Percentiles rank a stretch among this genome's conserved stretches.
Conservation (phyloP, 2,797 vertebrate species). For the Arnoldichthys spilopterus region DNA sequence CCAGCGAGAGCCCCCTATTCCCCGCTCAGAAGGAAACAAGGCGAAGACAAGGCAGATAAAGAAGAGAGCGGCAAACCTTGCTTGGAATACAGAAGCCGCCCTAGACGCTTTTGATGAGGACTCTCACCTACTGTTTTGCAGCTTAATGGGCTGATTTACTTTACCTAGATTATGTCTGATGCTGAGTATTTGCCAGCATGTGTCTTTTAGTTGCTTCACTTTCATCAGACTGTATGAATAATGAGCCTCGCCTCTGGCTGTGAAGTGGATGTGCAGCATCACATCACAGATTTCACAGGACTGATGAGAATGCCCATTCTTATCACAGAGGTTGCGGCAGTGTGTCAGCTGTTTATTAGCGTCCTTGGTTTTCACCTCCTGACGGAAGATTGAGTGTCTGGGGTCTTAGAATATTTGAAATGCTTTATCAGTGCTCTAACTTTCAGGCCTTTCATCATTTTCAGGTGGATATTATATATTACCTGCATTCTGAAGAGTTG, state of each 20-base stretch:
- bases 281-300: slow-evolving; percentile 13
- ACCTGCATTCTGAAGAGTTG: too few relatives aligned
- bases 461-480: too few relatives aligned
- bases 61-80: neutral
- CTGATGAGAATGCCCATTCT: slow-evolving; percentile 10
- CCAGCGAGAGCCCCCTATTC: slow-evolving; percentile 20
- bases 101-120: slow-evolving; percentile 38
- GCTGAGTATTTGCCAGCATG: slow-evolving; percentile 37
- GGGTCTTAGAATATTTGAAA: too few relatives aligned
- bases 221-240: slow-evolving; percentile 40
- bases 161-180: slow-evolving; percentile 20
- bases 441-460: too few relatives aligned
- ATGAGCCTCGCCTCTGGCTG: slow-evolving; percentile 30
- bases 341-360: neutral
- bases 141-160: slow-evolving; percentile 35
- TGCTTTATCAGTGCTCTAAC: too few relatives aligned
- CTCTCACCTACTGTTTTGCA: slow-evolving; percentile 43
- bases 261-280: neutral
- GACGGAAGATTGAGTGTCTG: neutral
- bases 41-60: neutral
- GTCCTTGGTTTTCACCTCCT: neutral
- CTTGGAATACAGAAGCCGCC: slow-evolving; percentile 16
- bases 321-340: neutral
- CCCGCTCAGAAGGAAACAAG: slow-evolving; percentile 9
- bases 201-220: slow-evolving; percentile 31